Evolutionary conservation across 1,140 invertebrate species (phyloP).

Genomic region (Eurosta solidaginis): DNA sequence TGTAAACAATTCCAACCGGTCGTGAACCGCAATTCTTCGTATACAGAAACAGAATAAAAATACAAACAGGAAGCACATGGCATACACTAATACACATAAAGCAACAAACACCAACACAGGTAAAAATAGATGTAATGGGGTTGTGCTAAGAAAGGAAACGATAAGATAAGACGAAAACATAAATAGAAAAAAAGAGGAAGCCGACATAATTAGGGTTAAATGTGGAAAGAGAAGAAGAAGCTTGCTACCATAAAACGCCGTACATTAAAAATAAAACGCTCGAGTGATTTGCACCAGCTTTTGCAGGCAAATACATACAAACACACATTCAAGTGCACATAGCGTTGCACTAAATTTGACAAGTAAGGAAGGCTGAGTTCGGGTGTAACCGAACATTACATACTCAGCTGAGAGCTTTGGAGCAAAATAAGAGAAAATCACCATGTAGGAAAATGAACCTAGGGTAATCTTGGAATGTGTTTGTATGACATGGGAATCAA

Average conservation of each 20-base stretch:
- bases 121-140: background rate
- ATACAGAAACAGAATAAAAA: background rate
- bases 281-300: background rate
- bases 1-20: conserved; percentile 18
- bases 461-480: too few species aligned
- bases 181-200: background rate
- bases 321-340: background rate
- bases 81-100: conserved; percentile 1
- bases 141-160: background rate
- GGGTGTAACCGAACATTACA: too few species aligned
- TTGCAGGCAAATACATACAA: background rate
- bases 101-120: background rate
- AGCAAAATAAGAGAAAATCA: too few species aligned
- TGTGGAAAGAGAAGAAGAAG: background rate
- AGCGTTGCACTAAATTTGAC: too few species aligned
- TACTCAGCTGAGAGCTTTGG: too few species aligned
- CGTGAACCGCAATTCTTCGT: too few species aligned
- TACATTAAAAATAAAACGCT: conserved; percentile 25
- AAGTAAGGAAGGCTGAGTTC: too few species aligned
- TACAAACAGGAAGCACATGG: conserved; percentile 34
- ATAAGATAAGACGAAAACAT: background rate
- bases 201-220: background rate
- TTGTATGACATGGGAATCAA: too few species aligned
- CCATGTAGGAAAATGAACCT: too few species aligned
- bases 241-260: background rate